phyloP scores from a whole-genome alignment of 2,888 invertebrate genomes.

The Tanaodytes sp. region DNA sequence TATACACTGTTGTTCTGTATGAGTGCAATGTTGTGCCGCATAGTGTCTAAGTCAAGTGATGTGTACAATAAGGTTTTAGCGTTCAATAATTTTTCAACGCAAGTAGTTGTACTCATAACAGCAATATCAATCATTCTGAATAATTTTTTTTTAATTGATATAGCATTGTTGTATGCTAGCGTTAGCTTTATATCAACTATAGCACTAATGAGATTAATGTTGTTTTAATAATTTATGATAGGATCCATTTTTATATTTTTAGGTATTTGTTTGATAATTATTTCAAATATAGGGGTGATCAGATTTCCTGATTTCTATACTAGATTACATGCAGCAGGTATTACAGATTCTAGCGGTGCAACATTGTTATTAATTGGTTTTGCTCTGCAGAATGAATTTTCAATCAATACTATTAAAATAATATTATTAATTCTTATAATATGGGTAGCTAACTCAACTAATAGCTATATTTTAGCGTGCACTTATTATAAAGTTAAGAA shows the following conservation, averaged over 20 bases:
- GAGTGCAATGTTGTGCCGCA: conserved; percentile 24
- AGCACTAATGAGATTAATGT: conserved; percentile 32
- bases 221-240: conserved; percentile 29
- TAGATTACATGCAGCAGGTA: conserved; percentile 27
- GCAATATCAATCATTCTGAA: conserved; percentile 31
- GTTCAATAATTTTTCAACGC: conserved; percentile 29
- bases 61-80: conserved; percentile 31
- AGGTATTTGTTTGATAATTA: conserved; percentile 27
- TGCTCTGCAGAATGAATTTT: conserved; percentile 25
- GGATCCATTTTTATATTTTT: conserved; percentile 22
- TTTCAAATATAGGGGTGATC: conserved; percentile 20
- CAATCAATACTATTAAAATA: conserved; percentile 25
- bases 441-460: conserved; percentile 28
- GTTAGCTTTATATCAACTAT: conserved; percentile 30
- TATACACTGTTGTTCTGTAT: conserved; percentile 26
- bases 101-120: conserved; percentile 31
- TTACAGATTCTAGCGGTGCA: conserved; percentile 22
- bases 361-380: conserved; percentile 23
- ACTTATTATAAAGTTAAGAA: conserved; percentile 26
- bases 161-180: conserved; percentile 31
- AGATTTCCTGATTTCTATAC: conserved; percentile 30
- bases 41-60: conserved; percentile 28
- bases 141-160: conserved; percentile 31
- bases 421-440: conserved; percentile 27
- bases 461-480: conserved; percentile 26